Evolutionary conservation across 2,797 vertebrate genomes (phyloP), one percentile per base, ranked within the genome.

Genomic region (Darevskia nairensis): DNA sequence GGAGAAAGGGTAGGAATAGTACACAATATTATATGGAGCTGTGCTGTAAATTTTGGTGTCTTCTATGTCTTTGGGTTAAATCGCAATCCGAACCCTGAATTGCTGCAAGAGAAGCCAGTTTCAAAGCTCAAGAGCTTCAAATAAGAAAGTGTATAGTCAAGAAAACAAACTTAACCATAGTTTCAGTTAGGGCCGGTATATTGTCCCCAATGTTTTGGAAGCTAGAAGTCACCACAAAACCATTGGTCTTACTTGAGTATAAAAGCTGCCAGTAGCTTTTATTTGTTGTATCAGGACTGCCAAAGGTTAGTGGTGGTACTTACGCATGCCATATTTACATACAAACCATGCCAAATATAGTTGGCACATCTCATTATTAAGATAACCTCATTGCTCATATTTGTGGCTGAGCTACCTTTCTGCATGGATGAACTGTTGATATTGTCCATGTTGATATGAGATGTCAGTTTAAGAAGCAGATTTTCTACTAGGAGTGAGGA

Each of bases 1-100:
- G 99, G 99, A 93, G 97, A 98, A 92, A 97, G 98, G 93, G 99
- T 99, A 97, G 97, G 98, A 91, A 85, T 86, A 39, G 25, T 75
- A 4, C 84, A 19, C 71, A 2, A 71, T 3, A 55, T 8, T 88
- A 75, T 71, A 32, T 29, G 3, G n/a, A 50, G 29, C 17, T 29
- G 74, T 81, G n/a, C 8, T 89, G 19, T 4, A 84, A 89, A 89
- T 80, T 81, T 21, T 0, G 0, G 87, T 84, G 68, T 66, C 1
- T 88, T 82, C 3, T n/a, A 64, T 11, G 0, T 44, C 35, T 66
- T 87, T 66, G 10, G 3, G 89, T 87, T 74, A 84, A 64, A 61
- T 80, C 39, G 35, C 8, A 50, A 2, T 11, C 29, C 8, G 19
- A 50, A 68, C 15, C 84, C 25, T 79, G 25, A 1, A 88, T 86